These are phyloP conservation scores for Plodia interpunctella DNA, from an alignment of 1,140 invertebrate genomes.

Conservation along the genomic window DNA sequence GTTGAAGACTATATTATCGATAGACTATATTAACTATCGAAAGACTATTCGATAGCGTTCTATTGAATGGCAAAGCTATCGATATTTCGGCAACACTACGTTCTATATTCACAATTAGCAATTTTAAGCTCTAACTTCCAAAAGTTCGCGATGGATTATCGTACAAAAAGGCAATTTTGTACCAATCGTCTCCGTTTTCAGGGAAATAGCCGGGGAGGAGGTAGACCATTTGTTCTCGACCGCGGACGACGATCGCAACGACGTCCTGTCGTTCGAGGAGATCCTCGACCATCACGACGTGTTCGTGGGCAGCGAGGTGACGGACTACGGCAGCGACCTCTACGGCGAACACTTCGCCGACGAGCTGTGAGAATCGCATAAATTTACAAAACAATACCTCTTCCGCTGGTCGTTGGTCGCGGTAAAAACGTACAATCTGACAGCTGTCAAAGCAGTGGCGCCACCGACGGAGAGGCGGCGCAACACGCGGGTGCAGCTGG, in stretches of 20 bases:
- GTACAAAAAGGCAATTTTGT: no score
- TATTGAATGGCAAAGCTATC: no score
- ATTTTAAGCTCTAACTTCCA: no score
- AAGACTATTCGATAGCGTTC: no score
- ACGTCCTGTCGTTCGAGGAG: slow-evolving; percentile 89
- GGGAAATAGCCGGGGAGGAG: slow-evolving; percentile 93
- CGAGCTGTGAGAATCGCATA: slow-evolving; percentile 80
- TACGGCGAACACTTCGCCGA: slow-evolving; percentile 86
- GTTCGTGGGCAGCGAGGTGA: slow-evolving; percentile 97
- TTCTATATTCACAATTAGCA: no score
- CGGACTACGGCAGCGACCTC: slow-evolving; percentile 95
- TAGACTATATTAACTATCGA: no score
- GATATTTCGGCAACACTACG: no score
- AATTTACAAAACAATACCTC: no score
- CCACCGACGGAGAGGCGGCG: neutral
- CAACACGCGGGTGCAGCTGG: neutral
- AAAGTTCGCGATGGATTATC: no score
- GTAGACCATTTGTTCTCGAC: slow-evolving; percentile 92
- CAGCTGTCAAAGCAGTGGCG: neutral
- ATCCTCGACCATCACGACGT: slow-evolving; percentile 92
- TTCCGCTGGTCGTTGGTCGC: no score
- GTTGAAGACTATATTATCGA: no score
- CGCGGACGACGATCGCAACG: slow-evolving; percentile 94
- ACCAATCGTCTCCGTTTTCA: slow-evolving; percentile 59
- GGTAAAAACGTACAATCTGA: neutral